Base-by-base conservation (phyloP, 2,888 invertebrate genomes). In the Eupithecia exiguata region DNA sequence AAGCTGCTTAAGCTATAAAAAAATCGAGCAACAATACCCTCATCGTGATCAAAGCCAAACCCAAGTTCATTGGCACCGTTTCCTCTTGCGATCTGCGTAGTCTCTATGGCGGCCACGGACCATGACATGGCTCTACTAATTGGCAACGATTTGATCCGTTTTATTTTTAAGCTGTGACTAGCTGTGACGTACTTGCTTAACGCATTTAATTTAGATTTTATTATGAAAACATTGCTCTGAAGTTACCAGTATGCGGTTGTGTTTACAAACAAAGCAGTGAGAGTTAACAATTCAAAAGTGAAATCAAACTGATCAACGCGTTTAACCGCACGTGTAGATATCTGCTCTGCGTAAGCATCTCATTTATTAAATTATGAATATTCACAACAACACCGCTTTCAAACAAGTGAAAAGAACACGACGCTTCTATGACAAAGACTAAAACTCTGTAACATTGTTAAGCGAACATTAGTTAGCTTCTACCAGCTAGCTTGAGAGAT, bases 61-160 rank as follows among this genome's bases (percentile, higher is more conserved):
- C 81, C 84, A 89, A 92, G 92, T 92, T 93, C 92, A 92, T 91
- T 92, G 92, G 92, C 92, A 90, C 90, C 86, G 83, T 86, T 88
- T 87, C 82, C 81, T 85, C 86, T 83, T 75, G 77, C 79, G 79
- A 82, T 82, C 78, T 84, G 82, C 86, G 83, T 82, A 80, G 85
- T 87, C 86, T 86, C 87, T 85, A 89, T 90, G 86, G 82, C 85
- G 86, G 86, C 84, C 80, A 81, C 83, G 80, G 84, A 86, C 86
- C 88, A 58, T 58, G 58, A 58, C 58, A 88, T 88, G 89, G 89
- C 88, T 84, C 78, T 82, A 83, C 82, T 86, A 85, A 88, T 88
- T 88, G 87, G 84, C 86, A 84, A 83, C 80, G 81, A 82, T 80
- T 84, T 82, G 75, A 70, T 71, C 70, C 70, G 77, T 74, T 78